Evolutionary conservation across 1,140 invertebrate genomes (phyloP).

Genomic region (Phymorhynchus buccinoides): DNA sequence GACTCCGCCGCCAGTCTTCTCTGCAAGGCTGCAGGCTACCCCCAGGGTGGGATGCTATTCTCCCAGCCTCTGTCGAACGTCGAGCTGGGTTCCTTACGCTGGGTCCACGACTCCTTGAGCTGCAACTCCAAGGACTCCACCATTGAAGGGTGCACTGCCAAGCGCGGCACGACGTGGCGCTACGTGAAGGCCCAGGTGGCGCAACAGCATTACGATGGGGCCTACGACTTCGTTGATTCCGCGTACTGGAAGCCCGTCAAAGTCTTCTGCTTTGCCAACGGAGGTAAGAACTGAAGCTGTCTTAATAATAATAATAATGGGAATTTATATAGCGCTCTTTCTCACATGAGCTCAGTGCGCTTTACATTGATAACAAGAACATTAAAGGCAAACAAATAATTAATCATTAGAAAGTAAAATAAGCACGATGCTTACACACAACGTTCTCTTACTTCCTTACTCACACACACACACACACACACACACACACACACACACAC

Average conservation of each 20-base stretch:
- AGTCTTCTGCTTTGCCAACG: background rate
- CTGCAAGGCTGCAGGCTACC: background rate
- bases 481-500: too few relatives aligned
- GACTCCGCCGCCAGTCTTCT: background rate
- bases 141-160: background rate
- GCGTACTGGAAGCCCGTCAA: background rate
- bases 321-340: too few relatives aligned
- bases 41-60: background rate
- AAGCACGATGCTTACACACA: too few relatives aligned
- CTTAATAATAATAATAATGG: too few relatives aligned
- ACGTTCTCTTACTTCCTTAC: too few relatives aligned
- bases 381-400: too few relatives aligned
- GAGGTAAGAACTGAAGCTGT: background rate
- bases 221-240: background rate
- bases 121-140: background rate
- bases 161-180: background rate
- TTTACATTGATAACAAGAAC: too few relatives aligned
- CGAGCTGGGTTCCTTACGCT: background rate
- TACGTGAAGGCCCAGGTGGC: background rate
- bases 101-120: background rate
- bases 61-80: background rate
- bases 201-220: background rate
- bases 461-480: too few relatives aligned
- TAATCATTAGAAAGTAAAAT: too few relatives aligned
- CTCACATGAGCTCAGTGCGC: too few relatives aligned